Base-by-base conservation (phyloP, 2,113 vertebrate genomes). In the Sebastes schlegelii region DNA sequence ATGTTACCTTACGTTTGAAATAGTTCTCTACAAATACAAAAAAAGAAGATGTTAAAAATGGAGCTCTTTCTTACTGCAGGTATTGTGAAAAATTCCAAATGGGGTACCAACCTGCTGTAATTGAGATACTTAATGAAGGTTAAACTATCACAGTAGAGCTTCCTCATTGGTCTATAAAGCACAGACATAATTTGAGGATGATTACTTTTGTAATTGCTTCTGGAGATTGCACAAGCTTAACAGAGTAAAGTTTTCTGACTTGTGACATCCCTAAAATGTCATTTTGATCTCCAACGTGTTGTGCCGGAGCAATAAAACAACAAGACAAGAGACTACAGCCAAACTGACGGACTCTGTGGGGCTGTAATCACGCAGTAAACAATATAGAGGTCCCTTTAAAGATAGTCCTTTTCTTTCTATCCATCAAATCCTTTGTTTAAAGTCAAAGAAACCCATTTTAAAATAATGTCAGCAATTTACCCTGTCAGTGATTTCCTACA, bases 151-250 rank as follows among this genome's bases (percentile, higher is more conserved):
- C 9, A 64, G 62, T 5, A 4, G 9, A 70, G 45, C 8, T 72
- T 54, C 40, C 21, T 54, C 10, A 6, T 75, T 61, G 13, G 49
- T 71, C 60, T 52, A 8, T 46, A 72, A 83, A 52, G 21, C 8
- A 61, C 40, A 12, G 23, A 49, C 49, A 43, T 13, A 10, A 62
- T 65, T 75, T 61, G 54, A 48, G 55, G 62, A 26, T 73, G 86
- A 80, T 77, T 17, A 21, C 71, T 64, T 58, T 78, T 51, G 10
- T 64, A 83, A 81, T 85, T 89, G 55, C 54, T 23, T 19, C 49
- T 55, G 45, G 60, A 70, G 46, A 77, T 52, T 42, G 55, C 62
- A 26, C 19, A 21, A n/a, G 42, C n/a, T 17, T 5, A 16, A 52
- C 8, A 66, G 26, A 81, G 82, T 62, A 48, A 75, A 73, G 8